Evolutionary conservation across 2,888 invertebrate genomes (phyloP), one percentile per base, ranked within the genome.

Genomic region (Trissoscelio sp.): DNA sequence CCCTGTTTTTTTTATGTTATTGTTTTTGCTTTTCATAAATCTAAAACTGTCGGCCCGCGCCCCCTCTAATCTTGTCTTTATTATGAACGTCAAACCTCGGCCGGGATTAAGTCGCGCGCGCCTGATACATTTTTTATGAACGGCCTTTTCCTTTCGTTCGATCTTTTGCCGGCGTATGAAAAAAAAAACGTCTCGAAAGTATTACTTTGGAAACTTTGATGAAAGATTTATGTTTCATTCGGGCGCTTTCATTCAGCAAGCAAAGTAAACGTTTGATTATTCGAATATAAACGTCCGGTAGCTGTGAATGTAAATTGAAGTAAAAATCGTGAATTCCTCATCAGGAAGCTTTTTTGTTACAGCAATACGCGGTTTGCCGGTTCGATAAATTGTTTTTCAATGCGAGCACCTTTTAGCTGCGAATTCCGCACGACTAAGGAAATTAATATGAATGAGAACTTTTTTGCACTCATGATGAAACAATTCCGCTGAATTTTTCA

Each of bases 201-300:
- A 70, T 67, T 53, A 72, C 66, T 58, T 57, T 51, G 64, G 44
- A 44, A 67, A 73, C 37, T 53, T 73, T 66, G 14, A 67, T 79
- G 66, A 60, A 73, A 79, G 73, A 79, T 73, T 79, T 79, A 79
- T 67, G 34, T 48, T 46, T 44, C 48, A 46, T 46, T 78, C 18
- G 70, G 64, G 48, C 20, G 28, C n/a, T n/a, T 57, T 66, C 48
- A 60, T 66, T 44, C 31, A 16, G n/a, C 5, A 44, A 28, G 55
- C n/a, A 48, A 67, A 37, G 64, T 16, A 58, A 79, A 66, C 66
- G 72, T 66, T 79, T 72, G 79, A 79, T 79, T 79, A 79, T 79
- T 79, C 51, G 70, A 57, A 57, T 48, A 67, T 70, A 64, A 78
- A 62, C 60, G 51, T 20, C 44, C 37, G 67, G 57, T 9, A 22